A percentile compares a stretch with the other conserved stretches of the same genome.
phyloP scores from a whole-genome alignment of 2,797 vertebrate species.

The Emydoidea blandingii region DNA sequence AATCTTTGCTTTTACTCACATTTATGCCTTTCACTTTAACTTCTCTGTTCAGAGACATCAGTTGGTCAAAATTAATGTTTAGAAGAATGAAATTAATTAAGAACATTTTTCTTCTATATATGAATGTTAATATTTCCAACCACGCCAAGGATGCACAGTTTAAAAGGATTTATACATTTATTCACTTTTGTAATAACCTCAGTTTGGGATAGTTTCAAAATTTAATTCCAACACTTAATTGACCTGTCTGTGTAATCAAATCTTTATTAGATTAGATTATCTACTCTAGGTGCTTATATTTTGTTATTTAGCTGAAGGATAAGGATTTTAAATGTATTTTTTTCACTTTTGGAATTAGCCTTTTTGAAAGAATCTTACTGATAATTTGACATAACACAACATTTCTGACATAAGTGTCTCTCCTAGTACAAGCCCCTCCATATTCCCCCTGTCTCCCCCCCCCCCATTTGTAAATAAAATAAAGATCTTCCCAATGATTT shows the following conservation, averaged over 20 bases:
- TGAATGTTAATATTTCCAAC: neutral
- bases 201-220: neutral
- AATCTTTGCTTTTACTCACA: neutral
- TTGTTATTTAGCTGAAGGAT: neutral
- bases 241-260: neutral
- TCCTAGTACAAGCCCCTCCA: neutral
- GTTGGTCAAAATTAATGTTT: neutral
- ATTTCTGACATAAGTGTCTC: neutral
- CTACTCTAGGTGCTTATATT: neutral
- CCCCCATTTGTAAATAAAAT: neutral
- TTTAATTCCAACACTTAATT: neutral
- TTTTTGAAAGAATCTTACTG: neutral
- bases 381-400: neutral
- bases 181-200: neutral
- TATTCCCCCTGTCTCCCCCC: neutral
- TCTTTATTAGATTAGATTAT: neutral
- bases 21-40: neutral
- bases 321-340: neutral
- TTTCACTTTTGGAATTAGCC: neutral
- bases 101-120: neutral
- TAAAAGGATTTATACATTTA: neutral
- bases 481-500: neutral
- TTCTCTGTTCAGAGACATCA: neutral
- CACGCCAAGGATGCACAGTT: neutral
- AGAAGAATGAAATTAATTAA: neutral